Evolutionary conservation across 2,888 invertebrate species (phyloP), one percentile per base, ranked within the genome.

Genomic region (Proisotoma minuta): DNA sequence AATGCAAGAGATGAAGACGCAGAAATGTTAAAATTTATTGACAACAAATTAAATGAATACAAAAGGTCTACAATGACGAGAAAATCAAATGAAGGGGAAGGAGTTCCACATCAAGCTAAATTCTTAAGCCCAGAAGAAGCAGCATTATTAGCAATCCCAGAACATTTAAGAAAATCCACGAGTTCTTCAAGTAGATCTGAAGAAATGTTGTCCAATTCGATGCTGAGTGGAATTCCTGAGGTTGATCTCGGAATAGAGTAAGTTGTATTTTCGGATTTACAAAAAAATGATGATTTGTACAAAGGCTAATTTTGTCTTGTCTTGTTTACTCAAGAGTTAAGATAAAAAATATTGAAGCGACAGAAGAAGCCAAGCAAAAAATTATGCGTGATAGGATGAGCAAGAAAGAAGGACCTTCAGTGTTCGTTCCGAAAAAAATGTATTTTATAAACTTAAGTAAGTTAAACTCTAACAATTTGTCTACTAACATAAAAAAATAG

Each of bases 131-230:
- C 92, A 0, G 93, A 93, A 78, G 93, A 93, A 79, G 92, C 92
- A 23, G 93, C 93, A 0, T 79, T 96, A 49, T 85, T 88, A 71
- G 89, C 94, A 2, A 83, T 97, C 18, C 96, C 97, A 1, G 90
- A 92, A 74, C 89, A 94, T 77, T 80, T 96, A 57, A 82, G 94
- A 63, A 86, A 89, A 62, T 90, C 92, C 1, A 43, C 43, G 43
- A 89, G 91, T 0, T 85, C 89, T 0, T 89, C 91, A 74, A 84
- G 39, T 39, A 27, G 89, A 76, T 95, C 92, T 1, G 98, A 99
- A 78, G 99, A 99, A 81, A 97, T 99, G 94, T 84, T 99, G 75
- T 98, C 98, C 2, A 97, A 98, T 83, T 98, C 99, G 82, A 99
- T 99, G 99, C 82, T 99, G 3, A 97, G 94, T 76, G 99, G 99